Percentiles rank a stretch among this genome's conserved stretches.
phyloP scores from a whole-genome alignment of 2,113 vertebrate genomes.

The Amazona vittata region DNA sequence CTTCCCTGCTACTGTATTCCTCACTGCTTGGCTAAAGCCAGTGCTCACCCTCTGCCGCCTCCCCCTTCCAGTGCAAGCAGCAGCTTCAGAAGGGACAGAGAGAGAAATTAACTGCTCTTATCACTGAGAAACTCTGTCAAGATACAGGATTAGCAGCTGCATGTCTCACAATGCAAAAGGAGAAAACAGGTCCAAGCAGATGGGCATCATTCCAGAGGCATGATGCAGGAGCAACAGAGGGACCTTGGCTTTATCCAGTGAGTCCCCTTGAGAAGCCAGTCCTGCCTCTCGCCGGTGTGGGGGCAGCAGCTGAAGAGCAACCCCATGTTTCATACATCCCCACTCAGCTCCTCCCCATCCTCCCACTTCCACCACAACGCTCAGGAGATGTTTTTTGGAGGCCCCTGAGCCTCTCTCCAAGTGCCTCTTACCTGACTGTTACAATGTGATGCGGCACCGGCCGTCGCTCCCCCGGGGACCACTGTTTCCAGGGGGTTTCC shows the following conservation, averaged over 20 bases:
- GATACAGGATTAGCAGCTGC: not conserved
- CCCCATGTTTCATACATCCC: not conserved
- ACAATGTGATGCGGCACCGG: conserved; percentile 84
- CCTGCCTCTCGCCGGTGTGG: not conserved
- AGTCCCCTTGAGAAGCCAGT: not conserved
- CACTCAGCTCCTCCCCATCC: not conserved
- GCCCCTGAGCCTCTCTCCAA: rapidly evolving
- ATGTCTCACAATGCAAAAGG: not conserved
- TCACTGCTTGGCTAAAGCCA: not conserved
- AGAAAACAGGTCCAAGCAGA: not conserved
- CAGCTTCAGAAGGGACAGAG: not conserved
- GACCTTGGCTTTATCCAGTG: not conserved
- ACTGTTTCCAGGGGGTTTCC: conserved; percentile 81
- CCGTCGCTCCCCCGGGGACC: conserved; percentile 78
- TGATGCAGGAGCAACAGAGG: not conserved
- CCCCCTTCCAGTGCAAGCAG: not conserved
- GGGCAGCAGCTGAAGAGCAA: not conserved
- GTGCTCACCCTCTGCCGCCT: not conserved
- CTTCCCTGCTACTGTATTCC: not conserved
- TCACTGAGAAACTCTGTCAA: not conserved
- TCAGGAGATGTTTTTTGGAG: not conserved
- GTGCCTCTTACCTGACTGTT: conserved; percentile 83
- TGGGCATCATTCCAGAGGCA: not conserved
- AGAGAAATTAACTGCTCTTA: not conserved
- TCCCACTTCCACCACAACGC: not conserved